Base-by-base conservation (phyloP, 2,888 invertebrate species). In the Hesperia comma region DNA sequence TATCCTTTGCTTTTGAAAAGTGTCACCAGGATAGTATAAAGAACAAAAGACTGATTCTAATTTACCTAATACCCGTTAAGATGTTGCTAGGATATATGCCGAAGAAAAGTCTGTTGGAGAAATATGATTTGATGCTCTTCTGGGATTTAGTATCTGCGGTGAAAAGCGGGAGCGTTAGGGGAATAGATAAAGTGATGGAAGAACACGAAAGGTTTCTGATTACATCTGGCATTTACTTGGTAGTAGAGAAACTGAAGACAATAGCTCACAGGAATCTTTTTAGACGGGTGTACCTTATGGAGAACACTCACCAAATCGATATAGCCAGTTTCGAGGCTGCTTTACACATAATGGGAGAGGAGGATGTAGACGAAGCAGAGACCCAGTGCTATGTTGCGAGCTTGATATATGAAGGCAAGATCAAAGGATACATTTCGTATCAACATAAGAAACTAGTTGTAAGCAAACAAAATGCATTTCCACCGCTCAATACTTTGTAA, bases 361-460 rank as follows among this genome's bases (percentile, higher is more conserved):
- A 95, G 41, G 98, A 98, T 79, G 96, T 98, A 2, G 98, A 98
- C 83, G 94, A 96, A 75, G 99, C 99, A 84, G 99, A 99, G 86
- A 97, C 98, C 0, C 97, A 98, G 77, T 99, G 99, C 87, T 97
- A 99, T 77, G 95, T 99, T 3, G 98, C 99, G 1, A 99, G 99
- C 93, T 94, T 99, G 63, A 99, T 99, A 77, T 98, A 95, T 81
- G 98, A 99, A 88, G 98, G 98, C 26, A 99, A 98, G 93, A 98
- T 99, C 76, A 99, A 99, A 86, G 99, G 99, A 0, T 99, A 99
- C 86, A 98, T 99, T 80, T 99, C 99, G 0, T 97, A 98, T 90
- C 97, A 98, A 77, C 99, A 99, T 88, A 96, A 98, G 84, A 99
- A 99, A 89, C 94, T 99, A 67, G 99, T 99, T 57, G 97, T 99